These are phyloP conservation scores for Pseudonaja textilis DNA, from an alignment of 2,113 vertebrate species.

Conservation along the genomic window DNA sequence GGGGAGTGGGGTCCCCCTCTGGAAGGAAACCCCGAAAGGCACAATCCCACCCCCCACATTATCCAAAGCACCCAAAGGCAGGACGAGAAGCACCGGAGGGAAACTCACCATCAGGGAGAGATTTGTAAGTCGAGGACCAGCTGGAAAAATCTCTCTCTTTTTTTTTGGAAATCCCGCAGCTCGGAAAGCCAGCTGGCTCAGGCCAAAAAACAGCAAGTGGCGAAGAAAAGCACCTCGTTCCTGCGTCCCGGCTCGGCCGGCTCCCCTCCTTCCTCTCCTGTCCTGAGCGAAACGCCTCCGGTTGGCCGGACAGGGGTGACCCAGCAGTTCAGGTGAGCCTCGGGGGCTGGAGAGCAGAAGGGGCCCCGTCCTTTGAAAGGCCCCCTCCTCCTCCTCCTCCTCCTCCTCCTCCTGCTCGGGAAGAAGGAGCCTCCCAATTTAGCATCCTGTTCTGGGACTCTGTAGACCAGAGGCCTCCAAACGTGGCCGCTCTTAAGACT, in stretches of 20 bases:
- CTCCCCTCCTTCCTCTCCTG: constrained; percentile 59
- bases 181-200: constrained; percentile 74
- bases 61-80: no score
- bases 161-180: constrained; percentile 29
- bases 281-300: constrained; percentile 44
- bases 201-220: constrained; percentile 90
- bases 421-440: not conserved
- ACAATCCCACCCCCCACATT: not conserved
- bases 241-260: constrained; percentile 75
- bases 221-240: constrained; percentile 91
- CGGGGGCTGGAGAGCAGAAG: not conserved
- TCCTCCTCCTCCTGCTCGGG: no score
- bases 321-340: constrained; percentile 64
- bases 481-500: no score
- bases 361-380: no score
- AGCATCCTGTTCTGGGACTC: not conserved
- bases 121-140: not conserved
- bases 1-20: no score
- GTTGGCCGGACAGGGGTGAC: constrained; percentile 31
- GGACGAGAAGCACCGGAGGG: no score
- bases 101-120: no score
- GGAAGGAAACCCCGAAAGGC: not conserved
- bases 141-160: not conserved
- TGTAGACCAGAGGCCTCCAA: not conserved
- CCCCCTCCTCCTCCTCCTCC: no score